A percentile compares a stretch with the other conserved stretches of the same genome.
phyloP scores from a whole-genome alignment of 2,113 vertebrate genomes.

The Vicugna pacos region DNA sequence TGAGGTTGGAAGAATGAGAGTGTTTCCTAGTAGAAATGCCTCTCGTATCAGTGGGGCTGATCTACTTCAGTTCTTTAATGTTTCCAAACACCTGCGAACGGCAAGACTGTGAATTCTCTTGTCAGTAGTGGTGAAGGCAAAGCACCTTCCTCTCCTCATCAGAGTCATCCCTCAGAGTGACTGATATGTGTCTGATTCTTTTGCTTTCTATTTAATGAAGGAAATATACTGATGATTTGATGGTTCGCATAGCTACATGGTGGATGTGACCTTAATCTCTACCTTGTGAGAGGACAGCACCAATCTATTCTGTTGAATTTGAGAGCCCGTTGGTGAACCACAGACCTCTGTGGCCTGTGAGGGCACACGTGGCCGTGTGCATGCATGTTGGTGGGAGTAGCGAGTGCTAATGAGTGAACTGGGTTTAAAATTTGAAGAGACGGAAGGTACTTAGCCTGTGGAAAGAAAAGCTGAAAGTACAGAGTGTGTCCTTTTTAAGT shows the following conservation, averaged over 20 bases:
- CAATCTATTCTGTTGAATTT: neutral
- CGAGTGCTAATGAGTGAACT: neutral
- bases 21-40: slow-evolving; percentile 45
- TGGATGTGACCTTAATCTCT: neutral
- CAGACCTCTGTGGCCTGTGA: neutral
- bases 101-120: neutral
- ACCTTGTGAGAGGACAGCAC: slow-evolving; percentile 5
- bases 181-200: neutral
- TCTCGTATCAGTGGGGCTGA: neutral
- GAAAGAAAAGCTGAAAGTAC: neutral
- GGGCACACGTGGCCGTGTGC: neutral
- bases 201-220: slow-evolving; percentile 51
- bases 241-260: neutral
- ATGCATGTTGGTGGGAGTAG: accelerated
- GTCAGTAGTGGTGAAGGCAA: neutral
- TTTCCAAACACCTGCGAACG: slow-evolving; percentile 42
- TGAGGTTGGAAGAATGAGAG: slow-evolving; percentile 21
- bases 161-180: neutral
- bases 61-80: slow-evolving; percentile 47
- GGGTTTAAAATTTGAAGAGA: neutral
- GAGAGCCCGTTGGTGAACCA: neutral
- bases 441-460: neutral
- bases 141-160: neutral
- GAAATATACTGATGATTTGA: neutral
- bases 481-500: slow-evolving; percentile 14